Percentiles rank a stretch among this genome's conserved stretches.
Evolutionary conservation across 2,113 vertebrate genomes (phyloP).

Genomic region (Brachirus orientalis): DNA sequence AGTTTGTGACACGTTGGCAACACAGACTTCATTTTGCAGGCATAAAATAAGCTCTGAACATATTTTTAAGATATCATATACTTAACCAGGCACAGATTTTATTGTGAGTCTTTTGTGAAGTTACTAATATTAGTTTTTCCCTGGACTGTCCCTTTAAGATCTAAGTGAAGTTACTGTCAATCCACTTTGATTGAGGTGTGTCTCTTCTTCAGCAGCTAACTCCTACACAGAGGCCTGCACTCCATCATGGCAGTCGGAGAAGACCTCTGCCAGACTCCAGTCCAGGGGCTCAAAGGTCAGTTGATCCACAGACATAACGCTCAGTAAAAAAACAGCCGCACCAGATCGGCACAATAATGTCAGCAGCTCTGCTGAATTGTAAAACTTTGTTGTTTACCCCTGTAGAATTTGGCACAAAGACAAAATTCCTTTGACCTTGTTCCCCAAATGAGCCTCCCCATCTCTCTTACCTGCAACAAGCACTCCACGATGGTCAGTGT

Average conservation of each 20-base stretch:
- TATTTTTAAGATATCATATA: no score
- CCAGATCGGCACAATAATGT: constrained; percentile 9
- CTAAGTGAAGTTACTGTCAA: no score
- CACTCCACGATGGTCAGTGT: constrained; percentile 84
- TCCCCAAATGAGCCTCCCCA: constrained; percentile 77
- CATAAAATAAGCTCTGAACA: no score
- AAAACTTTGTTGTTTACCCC: constrained; percentile 41
- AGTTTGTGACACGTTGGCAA: no score
- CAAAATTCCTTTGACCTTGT: constrained; percentile 82
- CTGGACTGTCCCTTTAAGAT: no score
- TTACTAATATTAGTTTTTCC: no score
- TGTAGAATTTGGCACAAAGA: constrained; percentile 83
- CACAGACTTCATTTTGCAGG: no score
- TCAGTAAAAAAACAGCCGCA: constrained; percentile 13
- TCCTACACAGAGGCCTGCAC: constrained; percentile 86
- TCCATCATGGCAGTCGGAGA: constrained; percentile 84
- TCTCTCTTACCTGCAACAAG: constrained; percentile 82
- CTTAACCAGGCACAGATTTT: no score
- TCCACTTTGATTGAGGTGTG: neutral
- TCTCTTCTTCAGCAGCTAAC: constrained; percentile 75
- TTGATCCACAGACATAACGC: constrained; percentile 24
- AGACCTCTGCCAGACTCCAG: constrained; percentile 77
- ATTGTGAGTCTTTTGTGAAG: no score
- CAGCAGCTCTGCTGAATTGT: constrained; percentile 16
- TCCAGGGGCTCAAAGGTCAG: constrained; percentile 83